Percentiles rank a stretch among this genome's conserved stretches.
phyloP scores from a whole-genome alignment of 2,888 invertebrate genomes.

The Cantharis rufa region DNA sequence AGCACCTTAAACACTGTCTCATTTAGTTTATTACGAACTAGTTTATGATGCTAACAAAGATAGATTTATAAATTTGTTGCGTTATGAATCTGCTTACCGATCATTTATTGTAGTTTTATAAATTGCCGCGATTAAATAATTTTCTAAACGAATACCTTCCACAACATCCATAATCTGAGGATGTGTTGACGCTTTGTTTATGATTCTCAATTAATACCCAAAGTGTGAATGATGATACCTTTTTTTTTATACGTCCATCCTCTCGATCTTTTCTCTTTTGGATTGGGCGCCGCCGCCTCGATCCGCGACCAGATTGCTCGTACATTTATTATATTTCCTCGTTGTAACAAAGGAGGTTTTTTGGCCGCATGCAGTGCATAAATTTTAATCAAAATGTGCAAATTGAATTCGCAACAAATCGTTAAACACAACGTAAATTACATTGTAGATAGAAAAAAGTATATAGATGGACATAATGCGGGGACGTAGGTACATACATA shows the following conservation, averaged over 20 bases:
- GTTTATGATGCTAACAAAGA: slow-evolving; percentile 31
- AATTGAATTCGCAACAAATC: slow-evolving; percentile 2
- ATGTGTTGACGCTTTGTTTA: slow-evolving; percentile 24
- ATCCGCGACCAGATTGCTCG: not conserved
- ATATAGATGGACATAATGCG: not conserved
- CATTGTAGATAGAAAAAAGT: slow-evolving; percentile 5
- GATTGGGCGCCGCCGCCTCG: not conserved
- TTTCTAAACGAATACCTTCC: slow-evolving; percentile 9
- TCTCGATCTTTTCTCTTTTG: not conserved
- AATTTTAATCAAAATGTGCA: not conserved
- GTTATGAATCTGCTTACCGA: slow-evolving; percentile 21
- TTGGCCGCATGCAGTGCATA: not conserved
- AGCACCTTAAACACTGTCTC: slow-evolving; percentile 47
- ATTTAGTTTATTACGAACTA: slow-evolving; percentile 45
- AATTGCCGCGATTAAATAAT: slow-evolving; percentile 25
- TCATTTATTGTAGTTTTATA: slow-evolving; percentile 25
- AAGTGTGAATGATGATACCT: slow-evolving; percentile 9
- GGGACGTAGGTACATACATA: too few species aligned
- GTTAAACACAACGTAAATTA: slow-evolving; percentile 2
- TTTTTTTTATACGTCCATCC: not conserved
- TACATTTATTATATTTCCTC: not conserved
- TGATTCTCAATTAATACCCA: slow-evolving; percentile 16
- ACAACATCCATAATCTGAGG: slow-evolving; percentile 13
- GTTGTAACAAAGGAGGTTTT: not conserved
- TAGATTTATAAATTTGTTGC: slow-evolving; percentile 32